Conservation (phyloP, 1,140 invertebrate genomes). For the Muscidifurax raptorellus region DNA sequence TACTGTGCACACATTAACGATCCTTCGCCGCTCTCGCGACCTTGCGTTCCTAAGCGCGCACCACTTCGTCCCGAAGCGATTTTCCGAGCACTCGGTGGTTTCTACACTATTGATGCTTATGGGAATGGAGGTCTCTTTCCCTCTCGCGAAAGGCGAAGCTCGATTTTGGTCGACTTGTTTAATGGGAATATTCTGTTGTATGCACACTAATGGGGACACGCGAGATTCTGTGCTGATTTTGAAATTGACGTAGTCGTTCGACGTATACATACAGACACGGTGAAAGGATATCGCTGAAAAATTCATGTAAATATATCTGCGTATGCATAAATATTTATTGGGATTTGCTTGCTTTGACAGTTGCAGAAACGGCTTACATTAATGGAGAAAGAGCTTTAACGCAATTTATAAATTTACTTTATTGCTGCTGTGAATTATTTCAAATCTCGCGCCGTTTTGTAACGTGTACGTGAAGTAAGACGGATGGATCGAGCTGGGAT, state of each 20-base stretch:
- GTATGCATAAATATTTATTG: neutral
- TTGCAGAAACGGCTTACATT: neutral
- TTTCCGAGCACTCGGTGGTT: no score
- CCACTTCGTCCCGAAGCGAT: neutral
- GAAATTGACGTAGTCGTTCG: neutral
- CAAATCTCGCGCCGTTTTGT: neutral
- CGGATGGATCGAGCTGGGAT: neutral
- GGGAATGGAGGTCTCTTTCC: neutral
- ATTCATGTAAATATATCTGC: neutral
- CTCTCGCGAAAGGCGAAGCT: neutral
- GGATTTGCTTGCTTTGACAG: neutral
- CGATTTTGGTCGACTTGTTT: neutral
- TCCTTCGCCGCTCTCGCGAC: constrained; percentile 38
- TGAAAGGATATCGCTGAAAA: neutral
- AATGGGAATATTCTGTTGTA: neutral
- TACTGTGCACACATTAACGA: constrained; percentile 38
- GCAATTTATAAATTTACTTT: no score
- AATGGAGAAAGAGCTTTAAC: no score
- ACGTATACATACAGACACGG: no score
- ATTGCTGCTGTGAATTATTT: no score
- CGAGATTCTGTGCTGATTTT: neutral
- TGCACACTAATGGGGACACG: neutral
- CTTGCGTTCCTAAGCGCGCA: constrained; percentile 47
- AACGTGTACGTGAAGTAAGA: neutral
- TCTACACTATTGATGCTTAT: neutral